Evolutionary conservation across 2,888 invertebrate genomes (phyloP).

Genomic region (Chouioia cunea): DNA sequence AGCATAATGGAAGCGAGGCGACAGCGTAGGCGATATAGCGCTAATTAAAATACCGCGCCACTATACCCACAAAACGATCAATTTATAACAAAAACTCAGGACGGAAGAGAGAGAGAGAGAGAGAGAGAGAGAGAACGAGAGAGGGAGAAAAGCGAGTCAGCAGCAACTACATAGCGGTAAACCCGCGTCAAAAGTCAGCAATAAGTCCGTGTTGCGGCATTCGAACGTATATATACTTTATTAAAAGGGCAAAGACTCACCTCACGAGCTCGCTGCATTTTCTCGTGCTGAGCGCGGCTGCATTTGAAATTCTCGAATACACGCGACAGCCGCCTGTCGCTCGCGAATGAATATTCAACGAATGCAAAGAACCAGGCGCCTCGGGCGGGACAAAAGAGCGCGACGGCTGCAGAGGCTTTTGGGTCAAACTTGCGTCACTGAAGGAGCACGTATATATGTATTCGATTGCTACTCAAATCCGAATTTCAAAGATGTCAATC

Average conservation of each 20-base stretch:
- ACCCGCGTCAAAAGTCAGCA: slow-evolving; percentile 15
- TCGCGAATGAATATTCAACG: slow-evolving; percentile 60
- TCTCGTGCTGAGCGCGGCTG: slow-evolving; percentile 35
- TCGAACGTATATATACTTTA: slow-evolving; percentile 23
- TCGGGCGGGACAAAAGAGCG: slow-evolving; percentile 27
- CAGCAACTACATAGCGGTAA: no score
- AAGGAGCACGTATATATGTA: not conserved
- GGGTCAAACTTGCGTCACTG: slow-evolving; percentile 19
- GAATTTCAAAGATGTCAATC: slow-evolving; percentile 25
- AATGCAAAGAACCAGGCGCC: slow-evolving; percentile 55
- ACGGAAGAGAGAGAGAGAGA: not conserved
- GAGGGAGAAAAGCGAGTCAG: no score
- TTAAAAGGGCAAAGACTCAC: slow-evolving; percentile 25
- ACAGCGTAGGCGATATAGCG: not conserved
- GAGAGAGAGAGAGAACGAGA: no score
- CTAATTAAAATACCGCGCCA: slow-evolving; percentile 26
- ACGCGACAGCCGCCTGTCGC: slow-evolving; percentile 28
- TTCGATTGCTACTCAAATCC: slow-evolving; percentile 4
- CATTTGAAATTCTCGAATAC: slow-evolving; percentile 60
- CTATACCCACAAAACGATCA: slow-evolving; percentile 21
- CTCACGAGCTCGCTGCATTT: no score
- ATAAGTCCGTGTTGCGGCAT: slow-evolving; percentile 24
- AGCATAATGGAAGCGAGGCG: slow-evolving; percentile 15
- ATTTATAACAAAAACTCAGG: slow-evolving; percentile 21
- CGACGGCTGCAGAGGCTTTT: slow-evolving; percentile 10